Conservation (phyloP, 2,113 vertebrate species). For the Machaerirhynchus nigripectus region DNA sequence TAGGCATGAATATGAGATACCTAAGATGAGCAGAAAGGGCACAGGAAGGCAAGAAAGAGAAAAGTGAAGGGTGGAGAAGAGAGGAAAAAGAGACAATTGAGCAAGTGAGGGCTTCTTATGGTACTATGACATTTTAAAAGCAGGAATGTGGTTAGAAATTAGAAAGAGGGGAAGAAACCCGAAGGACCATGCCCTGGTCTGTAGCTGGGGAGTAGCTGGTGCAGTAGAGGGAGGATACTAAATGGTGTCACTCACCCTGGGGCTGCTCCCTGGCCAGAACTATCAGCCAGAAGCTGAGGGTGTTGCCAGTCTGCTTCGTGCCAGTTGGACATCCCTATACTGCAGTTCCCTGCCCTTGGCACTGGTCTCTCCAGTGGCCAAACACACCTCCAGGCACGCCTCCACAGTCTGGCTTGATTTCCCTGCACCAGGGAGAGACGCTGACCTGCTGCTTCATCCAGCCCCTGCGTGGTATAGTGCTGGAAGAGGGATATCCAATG, state of each 20-base stretch:
- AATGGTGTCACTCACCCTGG: background rate
- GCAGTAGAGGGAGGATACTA: background rate
- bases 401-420: background rate
- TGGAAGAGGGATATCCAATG: background rate
- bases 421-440: rapidly evolving
- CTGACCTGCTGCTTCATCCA: background rate
- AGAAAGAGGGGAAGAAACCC: background rate
- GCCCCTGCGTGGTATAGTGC: rapidly evolving
- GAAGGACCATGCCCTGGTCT: background rate
- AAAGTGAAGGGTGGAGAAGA: background rate
- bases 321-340: background rate
- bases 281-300: background rate
- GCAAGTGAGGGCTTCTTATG: rapidly evolving
- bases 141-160: background rate
- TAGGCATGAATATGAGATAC: background rate
- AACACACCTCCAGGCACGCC: rapidly evolving
- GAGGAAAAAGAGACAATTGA: rapidly evolving
- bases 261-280: background rate
- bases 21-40: background rate
- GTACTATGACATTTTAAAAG: background rate
- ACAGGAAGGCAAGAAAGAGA: background rate
- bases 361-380: background rate
- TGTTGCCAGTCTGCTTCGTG: background rate
- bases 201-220: background rate
- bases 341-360: background rate